Conservation (phyloP, 2,797 vertebrate species). For the Periophthalmus magnuspinnatus region DNA sequence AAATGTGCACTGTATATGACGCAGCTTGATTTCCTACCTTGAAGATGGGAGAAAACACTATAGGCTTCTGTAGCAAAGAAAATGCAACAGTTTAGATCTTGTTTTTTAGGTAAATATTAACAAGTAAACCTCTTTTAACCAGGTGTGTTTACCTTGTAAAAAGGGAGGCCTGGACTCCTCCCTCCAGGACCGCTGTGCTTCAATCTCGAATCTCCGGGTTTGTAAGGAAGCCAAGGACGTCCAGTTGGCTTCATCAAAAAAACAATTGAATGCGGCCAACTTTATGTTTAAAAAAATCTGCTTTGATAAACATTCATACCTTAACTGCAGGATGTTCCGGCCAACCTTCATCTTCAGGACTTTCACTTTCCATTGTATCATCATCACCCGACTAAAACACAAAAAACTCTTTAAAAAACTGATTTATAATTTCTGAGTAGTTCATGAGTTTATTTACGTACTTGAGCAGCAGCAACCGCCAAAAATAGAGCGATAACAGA, state of each 20-base stretch:
- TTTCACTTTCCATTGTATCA: not conserved
- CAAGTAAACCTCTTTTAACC: not conserved
- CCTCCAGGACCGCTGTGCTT: not conserved
- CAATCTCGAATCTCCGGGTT: constrained; percentile 1
- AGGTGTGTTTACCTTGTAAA: not conserved
- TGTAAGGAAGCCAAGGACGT: not conserved
- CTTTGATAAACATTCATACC: constrained; percentile 13
- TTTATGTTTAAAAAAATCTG: not conserved
- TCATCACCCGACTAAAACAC: not conserved
- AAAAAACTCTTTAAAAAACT: not conserved
- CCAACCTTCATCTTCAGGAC: constrained; percentile 3
- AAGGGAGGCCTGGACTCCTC: not conserved
- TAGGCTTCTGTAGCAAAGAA: constrained; percentile 39
- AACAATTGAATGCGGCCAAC: not conserved
- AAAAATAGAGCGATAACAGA: constrained; percentile 43
- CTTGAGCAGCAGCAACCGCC: constrained; percentile 43
- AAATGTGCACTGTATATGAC: not conserved
- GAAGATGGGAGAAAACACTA: constrained; percentile 44
- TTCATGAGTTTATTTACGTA: constrained; percentile 38
- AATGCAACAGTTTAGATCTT: not conserved
- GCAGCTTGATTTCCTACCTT: constrained; percentile 45
- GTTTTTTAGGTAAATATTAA: not conserved
- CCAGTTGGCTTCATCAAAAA: constrained; percentile 7
- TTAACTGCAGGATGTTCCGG: not conserved
- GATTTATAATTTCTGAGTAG: not conserved